Conservation (phyloP, 2,888 invertebrate species). For the Oscheius sp. region DNA sequence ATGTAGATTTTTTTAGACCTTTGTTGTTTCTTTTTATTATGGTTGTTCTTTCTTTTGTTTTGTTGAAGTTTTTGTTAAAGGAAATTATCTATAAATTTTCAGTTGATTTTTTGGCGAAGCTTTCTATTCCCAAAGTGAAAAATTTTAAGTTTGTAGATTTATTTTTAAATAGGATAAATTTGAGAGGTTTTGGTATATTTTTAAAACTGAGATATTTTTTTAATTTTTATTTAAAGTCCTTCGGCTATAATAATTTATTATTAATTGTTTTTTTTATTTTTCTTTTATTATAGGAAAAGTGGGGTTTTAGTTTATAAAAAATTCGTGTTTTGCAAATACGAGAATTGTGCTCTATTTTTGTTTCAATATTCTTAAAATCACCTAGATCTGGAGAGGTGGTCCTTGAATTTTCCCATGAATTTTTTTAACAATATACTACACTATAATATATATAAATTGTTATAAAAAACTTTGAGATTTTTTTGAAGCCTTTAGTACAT, state of each 20-base stretch:
- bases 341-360: slow-evolving; percentile 51
- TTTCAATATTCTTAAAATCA: slow-evolving; percentile 66
- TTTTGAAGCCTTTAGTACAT: too few relatives aligned
- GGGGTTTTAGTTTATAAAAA: slow-evolving; percentile 56
- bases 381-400: slow-evolving; percentile 55
- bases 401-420: background rate
- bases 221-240: slow-evolving; percentile 47
- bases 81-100: slow-evolving; percentile 58
- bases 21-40: slow-evolving; percentile 53
- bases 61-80: slow-evolving; percentile 50
- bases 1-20: slow-evolving; percentile 60
- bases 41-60: slow-evolving; percentile 52
- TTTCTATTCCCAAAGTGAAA: slow-evolving; percentile 52
- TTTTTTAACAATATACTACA: background rate
- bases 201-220: slow-evolving; percentile 31
- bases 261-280: slow-evolving; percentile 47
- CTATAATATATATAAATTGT: background rate
- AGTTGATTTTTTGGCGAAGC: slow-evolving; percentile 59
- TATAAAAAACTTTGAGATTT: background rate
- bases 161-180: slow-evolving; percentile 52
- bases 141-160: slow-evolving; percentile 59
- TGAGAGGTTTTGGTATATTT: slow-evolving; percentile 43
- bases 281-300: slow-evolving; percentile 51
- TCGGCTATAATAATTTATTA: slow-evolving; percentile 50
- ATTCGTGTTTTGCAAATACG: slow-evolving; percentile 61